These are phyloP conservation scores for Pristionchus entomophagus DNA, from an alignment of 2,888 invertebrate species.

Conservation along the genomic window DNA sequence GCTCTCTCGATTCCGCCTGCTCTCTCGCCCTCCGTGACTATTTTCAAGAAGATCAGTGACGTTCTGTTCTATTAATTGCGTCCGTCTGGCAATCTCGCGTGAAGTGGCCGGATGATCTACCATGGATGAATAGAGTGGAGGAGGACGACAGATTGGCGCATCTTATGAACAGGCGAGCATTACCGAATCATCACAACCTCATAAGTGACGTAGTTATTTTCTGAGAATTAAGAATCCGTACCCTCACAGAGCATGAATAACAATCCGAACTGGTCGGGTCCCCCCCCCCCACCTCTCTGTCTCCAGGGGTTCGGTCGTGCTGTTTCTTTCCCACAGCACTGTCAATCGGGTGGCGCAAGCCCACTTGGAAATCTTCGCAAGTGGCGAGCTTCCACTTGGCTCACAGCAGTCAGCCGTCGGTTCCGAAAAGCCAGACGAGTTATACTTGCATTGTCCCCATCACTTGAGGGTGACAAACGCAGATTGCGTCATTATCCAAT, in stretches of 20 bases:
- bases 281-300: too few relatives aligned
- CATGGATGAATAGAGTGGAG: background rate
- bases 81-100: background rate
- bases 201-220: too few relatives aligned
- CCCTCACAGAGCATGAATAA: too few relatives aligned
- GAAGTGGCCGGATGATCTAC: constrained; percentile 20
- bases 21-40: background rate
- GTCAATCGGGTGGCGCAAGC: constrained; percentile 23
- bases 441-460: background rate
- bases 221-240: too few relatives aligned
- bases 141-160: background rate
- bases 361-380: background rate
- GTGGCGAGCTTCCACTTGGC: background rate
- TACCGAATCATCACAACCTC: too few relatives aligned
- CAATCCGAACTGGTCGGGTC: too few relatives aligned
- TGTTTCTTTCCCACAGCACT: background rate
- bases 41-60: background rate
- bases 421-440: background rate
- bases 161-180: background rate
- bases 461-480: background rate
- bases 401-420: background rate
- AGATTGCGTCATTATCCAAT: constrained; percentile 11
- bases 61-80: constrained; percentile 4
- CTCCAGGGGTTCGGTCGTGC: too few relatives aligned
- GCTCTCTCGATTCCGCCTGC: background rate